Evolutionary conservation across 2,797 vertebrate genomes (phyloP).

Genomic region (Gorsachius magnificus): DNA sequence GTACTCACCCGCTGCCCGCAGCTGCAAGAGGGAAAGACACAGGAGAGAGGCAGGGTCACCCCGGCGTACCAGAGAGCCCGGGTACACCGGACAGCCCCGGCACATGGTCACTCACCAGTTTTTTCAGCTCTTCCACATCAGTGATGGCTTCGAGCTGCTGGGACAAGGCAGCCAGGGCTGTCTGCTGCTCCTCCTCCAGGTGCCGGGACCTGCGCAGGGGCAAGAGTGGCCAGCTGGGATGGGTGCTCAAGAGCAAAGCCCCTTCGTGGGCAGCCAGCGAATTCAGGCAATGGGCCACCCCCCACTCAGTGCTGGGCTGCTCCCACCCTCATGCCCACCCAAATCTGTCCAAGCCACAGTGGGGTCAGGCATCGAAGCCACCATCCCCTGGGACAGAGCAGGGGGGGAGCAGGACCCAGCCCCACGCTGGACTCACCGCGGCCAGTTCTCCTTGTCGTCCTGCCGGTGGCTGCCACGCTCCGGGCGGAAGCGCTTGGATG

Average conservation of each 20-base stretch:
- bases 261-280: neutral
- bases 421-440: conserved; percentile 75
- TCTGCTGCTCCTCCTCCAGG: conserved; percentile 80
- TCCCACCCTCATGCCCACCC: neutral
- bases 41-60: neutral
- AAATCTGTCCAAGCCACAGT: neutral
- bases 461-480: conserved; percentile 79
- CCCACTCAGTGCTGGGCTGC: fast-evolving
- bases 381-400: neutral
- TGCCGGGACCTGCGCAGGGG: conserved; percentile 42
- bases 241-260: neutral
- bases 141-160: conserved; percentile 83
- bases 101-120: conserved; percentile 76
- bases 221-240: fast-evolving
- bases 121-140: conserved; percentile 88
- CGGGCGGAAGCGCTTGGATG: conserved; percentile 91
- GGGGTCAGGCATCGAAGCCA: fast-evolving
- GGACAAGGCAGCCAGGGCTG: conserved; percentile 81
- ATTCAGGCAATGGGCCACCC: neutral
- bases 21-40: conserved; percentile 67
- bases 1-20: conserved; percentile 85
- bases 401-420: fast-evolving
- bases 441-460: conserved; percentile 95
- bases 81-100: fast-evolving
- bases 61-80: fast-evolving